A percentile compares a stretch with the other conserved stretches of the same genome.
Conservation (phyloP, 2,113 vertebrate species). For the Pseudorhombus dupliciocellatus region DNA sequence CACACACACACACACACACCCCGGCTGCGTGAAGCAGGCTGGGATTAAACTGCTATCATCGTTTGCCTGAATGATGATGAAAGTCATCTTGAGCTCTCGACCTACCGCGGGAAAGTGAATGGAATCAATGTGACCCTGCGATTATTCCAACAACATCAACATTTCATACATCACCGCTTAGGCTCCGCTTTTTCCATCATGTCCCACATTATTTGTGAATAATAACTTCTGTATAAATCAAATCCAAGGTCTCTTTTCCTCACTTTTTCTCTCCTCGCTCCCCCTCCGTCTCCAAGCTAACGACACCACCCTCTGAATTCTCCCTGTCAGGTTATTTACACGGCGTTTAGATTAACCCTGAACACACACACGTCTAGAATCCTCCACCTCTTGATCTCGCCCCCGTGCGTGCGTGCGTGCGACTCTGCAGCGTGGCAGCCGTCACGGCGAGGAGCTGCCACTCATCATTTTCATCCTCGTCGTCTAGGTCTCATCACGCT, state of each 20-base stretch:
- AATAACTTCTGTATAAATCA: slow-evolving; percentile 13
- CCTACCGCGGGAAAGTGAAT: neutral
- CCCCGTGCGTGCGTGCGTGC: neutral
- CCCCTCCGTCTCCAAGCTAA: neutral
- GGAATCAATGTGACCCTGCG: slow-evolving; percentile 46
- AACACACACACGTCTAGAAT: neutral
- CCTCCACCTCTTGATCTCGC: slow-evolving; percentile 24
- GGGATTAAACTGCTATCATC: slow-evolving; percentile 49
- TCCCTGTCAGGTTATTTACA: neutral
- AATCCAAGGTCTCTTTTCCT: slow-evolving; percentile 31
- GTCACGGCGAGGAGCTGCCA: slow-evolving; percentile 44
- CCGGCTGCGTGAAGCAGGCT: slow-evolving; percentile 19
- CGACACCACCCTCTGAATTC: neutral
- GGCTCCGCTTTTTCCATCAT: slow-evolving; percentile 8
- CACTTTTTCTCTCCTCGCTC: slow-evolving; percentile 2
- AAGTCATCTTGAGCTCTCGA: slow-evolving; percentile 42
- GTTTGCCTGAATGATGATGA: slow-evolving; percentile 29
- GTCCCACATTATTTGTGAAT: slow-evolving; percentile 28
- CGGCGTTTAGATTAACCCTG: neutral
- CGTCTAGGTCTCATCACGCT: slow-evolving; percentile 24
- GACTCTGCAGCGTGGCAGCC: slow-evolving; percentile 20
- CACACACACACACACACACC: too few relatives aligned
- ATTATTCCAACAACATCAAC: slow-evolving; percentile 42
- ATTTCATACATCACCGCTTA: slow-evolving; percentile 35
- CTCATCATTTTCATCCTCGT: slow-evolving; percentile 45